Percentiles rank a stretch among this genome's conserved stretches.
Conservation (phyloP, 2,797 vertebrate genomes). For the Danio jaintianensis region DNA sequence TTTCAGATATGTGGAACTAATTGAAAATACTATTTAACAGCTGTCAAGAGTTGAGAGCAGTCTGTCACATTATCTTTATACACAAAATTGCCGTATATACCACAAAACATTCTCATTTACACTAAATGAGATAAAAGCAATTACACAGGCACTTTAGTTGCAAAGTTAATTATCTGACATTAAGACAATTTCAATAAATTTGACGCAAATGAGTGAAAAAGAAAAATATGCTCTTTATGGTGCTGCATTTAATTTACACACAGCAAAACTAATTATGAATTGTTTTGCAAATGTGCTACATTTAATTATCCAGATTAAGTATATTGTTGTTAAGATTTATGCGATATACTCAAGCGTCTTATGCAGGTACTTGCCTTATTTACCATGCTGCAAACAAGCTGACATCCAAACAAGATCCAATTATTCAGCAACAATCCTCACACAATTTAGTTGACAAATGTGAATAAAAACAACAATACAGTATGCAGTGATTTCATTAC, state of each 20-base stretch:
- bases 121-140: not conserved
- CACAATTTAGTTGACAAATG: not conserved
- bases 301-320: conserved; percentile 1
- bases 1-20: not conserved
- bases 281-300: not conserved
- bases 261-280: too few species aligned
- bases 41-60: not conserved
- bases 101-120: not conserved
- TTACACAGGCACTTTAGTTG: not conserved
- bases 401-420: not conserved
- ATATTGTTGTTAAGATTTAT: not conserved
- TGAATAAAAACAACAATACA: not conserved
- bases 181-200: not conserved
- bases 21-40: conserved; percentile 12
- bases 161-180: not conserved
- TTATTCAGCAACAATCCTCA: not conserved
- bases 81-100: not conserved
- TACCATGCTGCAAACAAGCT: not conserved
- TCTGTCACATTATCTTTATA: not conserved
- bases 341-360: not conserved
- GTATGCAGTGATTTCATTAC: not conserved
- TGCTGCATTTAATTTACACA: not conserved
- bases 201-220: not conserved
- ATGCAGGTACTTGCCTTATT: not conserved
- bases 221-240: not conserved